phyloP scores from a whole-genome alignment of 2,888 invertebrate genomes.

The Agriopis leucophaearia region DNA sequence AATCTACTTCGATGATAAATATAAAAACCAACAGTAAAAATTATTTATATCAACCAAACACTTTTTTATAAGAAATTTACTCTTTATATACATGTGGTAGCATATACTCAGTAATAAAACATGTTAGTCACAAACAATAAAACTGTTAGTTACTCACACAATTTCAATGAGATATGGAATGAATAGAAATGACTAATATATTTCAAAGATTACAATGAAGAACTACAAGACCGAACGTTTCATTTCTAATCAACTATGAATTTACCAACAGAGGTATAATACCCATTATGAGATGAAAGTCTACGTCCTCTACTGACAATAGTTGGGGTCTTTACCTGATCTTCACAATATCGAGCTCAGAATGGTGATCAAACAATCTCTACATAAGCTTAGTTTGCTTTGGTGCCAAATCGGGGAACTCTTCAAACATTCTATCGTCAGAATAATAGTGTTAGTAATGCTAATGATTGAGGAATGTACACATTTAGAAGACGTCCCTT shows the following conservation, averaged over 20 bases:
- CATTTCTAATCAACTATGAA: slow-evolving; percentile 33
- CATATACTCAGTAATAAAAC: slow-evolving; percentile 28
- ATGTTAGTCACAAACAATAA: slow-evolving; percentile 50
- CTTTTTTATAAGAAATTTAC: too few species aligned
- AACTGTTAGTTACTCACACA: slow-evolving; percentile 21
- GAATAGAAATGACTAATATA: slow-evolving; percentile 19
- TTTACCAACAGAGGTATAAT: slow-evolving; percentile 34
- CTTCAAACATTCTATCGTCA: slow-evolving; percentile 84
- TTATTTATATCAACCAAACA: background rate
- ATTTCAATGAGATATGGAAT: slow-evolving; percentile 10
- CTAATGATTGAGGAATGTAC: slow-evolving; percentile 47
- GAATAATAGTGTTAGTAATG: slow-evolving; percentile 79
- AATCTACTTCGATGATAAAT: background rate
- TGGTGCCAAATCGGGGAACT: slow-evolving; percentile 82
- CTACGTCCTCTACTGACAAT: slow-evolving; percentile 61
- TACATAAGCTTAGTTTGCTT: slow-evolving; percentile 77
- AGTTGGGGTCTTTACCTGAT: slow-evolving; percentile 70
- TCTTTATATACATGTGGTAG: slow-evolving; percentile 21
- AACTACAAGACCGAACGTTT: slow-evolving; percentile 23
- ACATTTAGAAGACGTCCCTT: slow-evolving; percentile 3
- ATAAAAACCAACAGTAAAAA: background rate
- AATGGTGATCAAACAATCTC: slow-evolving; percentile 58
- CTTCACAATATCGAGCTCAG: slow-evolving; percentile 61
- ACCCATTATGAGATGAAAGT: slow-evolving; percentile 36
- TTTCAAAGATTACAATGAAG: slow-evolving; percentile 29